Percentiles rank a stretch among this genome's conserved stretches.
These are phyloP conservation scores for Picus viridis DNA, from an alignment of 2,797 vertebrate genomes.

Conservation along the genomic window DNA sequence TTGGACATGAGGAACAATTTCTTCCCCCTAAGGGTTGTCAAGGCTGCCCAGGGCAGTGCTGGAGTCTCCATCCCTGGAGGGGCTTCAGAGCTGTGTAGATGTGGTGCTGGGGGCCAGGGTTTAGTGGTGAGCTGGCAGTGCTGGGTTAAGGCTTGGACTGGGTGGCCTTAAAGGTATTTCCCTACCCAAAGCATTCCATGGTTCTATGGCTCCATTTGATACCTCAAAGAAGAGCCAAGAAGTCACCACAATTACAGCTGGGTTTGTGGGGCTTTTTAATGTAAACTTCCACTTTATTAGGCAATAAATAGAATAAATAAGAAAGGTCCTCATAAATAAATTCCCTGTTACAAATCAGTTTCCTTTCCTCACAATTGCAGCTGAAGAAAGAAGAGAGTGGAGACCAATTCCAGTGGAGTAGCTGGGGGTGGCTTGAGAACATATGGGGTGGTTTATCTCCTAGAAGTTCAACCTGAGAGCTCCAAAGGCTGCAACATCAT, in stretches of 20 bases:
- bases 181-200: too few species aligned
- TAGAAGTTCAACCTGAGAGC: neutral
- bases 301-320: slow-evolving; percentile 78
- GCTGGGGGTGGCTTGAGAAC: neutral
- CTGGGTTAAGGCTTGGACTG: too few species aligned
- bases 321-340: slow-evolving; percentile 9
- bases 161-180: too few species aligned
- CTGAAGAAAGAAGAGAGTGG: slow-evolving; percentile 27
- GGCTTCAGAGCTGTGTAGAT: too few species aligned
- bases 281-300: slow-evolving; percentile 21
- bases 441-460: slow-evolving; percentile 32
- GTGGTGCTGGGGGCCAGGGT: too few species aligned
- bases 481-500: neutral
- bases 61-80: too few species aligned
- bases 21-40: too few species aligned
- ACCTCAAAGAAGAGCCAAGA: neutral
- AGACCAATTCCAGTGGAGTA: neutral
- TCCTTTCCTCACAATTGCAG: neutral
- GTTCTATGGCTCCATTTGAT: neutral
- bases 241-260: neutral
- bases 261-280: neutral
- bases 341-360: neutral
- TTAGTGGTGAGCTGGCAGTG: too few species aligned
- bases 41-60: too few species aligned
- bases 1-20: too few species aligned